A percentile compares a stretch with the other conserved stretches of the same genome.
Conservation (phyloP, 2,888 invertebrate species). For the Drosophila histrio region DNA sequence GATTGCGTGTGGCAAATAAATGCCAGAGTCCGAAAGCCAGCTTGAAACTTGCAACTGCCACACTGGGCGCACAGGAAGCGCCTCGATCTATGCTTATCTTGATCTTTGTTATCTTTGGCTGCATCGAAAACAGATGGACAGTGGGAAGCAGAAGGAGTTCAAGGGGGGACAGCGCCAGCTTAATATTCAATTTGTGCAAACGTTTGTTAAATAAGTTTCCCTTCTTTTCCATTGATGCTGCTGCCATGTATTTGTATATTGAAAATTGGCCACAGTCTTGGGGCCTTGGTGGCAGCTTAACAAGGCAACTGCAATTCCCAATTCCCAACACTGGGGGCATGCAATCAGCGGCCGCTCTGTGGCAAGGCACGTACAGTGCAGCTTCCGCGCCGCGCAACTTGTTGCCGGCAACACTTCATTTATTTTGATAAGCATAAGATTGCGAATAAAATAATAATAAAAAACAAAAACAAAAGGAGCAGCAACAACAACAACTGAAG, state of each 20-base stretch:
- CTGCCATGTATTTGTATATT: slow-evolving; percentile 68
- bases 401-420: slow-evolving; percentile 79
- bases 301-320: slow-evolving; percentile 26
- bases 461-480: background rate
- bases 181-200: slow-evolving; percentile 76
- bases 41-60: slow-evolving; percentile 48
- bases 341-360: slow-evolving; percentile 20
- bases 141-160: background rate
- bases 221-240: background rate
- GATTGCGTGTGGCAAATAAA: slow-evolving; percentile 74
- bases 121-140: slow-evolving; percentile 42
- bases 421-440: slow-evolving; percentile 80
- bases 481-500: background rate
- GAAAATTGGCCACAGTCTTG: slow-evolving; percentile 44
- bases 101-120: slow-evolving; percentile 42
- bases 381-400: slow-evolving; percentile 73
- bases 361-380: slow-evolving; percentile 61
- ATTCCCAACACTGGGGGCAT: slow-evolving; percentile 13
- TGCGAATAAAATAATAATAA: slow-evolving; percentile 60
- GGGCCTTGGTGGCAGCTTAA: slow-evolving; percentile 41
- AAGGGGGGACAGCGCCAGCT: slow-evolving; percentile 51
- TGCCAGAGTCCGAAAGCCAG: slow-evolving; percentile 10
- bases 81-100: slow-evolving; percentile 59
- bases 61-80: slow-evolving; percentile 64
- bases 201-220: slow-evolving; percentile 61